Percentiles rank a stretch among this genome's conserved stretches.
Conservation (phyloP, 2,797 vertebrate genomes). For the Tokudaia muenninki region DNA sequence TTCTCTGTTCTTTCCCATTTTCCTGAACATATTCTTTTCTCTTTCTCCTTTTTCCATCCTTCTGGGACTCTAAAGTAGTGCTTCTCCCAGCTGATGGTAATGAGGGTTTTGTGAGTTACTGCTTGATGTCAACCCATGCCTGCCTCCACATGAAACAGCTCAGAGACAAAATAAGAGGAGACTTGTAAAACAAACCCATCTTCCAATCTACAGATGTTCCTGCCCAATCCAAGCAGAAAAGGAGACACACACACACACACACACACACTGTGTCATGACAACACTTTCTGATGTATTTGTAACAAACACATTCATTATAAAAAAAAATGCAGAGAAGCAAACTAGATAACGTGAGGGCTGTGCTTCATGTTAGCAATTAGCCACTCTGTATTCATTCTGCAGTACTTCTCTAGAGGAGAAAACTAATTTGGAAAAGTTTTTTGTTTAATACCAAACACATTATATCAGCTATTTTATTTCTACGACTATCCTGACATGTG, state of each 20-base stretch:
- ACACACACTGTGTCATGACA: no score
- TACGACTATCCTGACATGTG: not conserved
- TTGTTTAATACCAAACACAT: conserved; percentile 13
- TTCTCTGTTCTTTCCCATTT: not conserved
- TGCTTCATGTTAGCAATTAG: conserved; percentile 16
- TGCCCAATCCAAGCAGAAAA: conserved; percentile 5
- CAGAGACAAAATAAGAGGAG: not conserved
- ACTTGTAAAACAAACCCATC: not conserved
- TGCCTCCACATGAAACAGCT: not conserved
- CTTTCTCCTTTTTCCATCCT: not conserved
- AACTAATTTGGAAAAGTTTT: conserved; percentile 53
- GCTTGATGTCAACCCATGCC: not conserved
- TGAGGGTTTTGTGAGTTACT: not conserved
- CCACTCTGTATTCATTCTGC: not conserved
- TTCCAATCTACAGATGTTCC: not conserved
- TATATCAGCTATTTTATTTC: conserved; percentile 23
- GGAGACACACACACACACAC: not conserved
- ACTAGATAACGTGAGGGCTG: not conserved
- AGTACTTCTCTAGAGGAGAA: not conserved
- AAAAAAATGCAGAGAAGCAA: conserved; percentile 36
- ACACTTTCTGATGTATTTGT: not conserved
- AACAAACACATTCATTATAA: conserved; percentile 5
- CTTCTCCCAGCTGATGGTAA: not conserved
- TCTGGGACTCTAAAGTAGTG: not conserved
- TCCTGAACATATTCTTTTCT: not conserved